Evolutionary conservation across 2,113 vertebrate genomes (phyloP), one percentile per base, ranked within the genome.

Genomic region (Elanus axillaris): DNA sequence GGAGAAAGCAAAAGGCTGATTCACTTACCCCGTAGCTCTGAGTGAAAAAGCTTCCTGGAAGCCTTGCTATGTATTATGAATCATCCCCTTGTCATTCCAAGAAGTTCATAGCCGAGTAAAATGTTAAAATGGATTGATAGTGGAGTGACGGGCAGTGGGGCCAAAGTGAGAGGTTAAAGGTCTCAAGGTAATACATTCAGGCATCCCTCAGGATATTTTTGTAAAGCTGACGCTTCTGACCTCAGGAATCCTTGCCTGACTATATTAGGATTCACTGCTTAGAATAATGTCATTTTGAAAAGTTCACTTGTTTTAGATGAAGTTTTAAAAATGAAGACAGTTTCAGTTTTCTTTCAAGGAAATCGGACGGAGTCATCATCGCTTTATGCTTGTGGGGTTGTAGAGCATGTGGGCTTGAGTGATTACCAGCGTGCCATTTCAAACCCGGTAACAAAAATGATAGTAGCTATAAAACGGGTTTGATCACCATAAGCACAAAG

Each of bases 1-100:
- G 27, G 82, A 98, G 95, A 98, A 98, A 97, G 98, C 95, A 96
- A 97, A 97, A 98, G 97, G 95, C 98, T 98, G 97, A 98, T 97
- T 98, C 97, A 97, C 96, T 98, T 97, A 97, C 96, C 96, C 97
- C 92, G 94, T 73, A 97, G 96, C 94, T 98, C 96, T 96, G 95
- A 97, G 96, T 93, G 89, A 94, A 98, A 98, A 97, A 95, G 97
- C 95, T 97, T 98, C 97, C 96, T 96, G 90, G 97, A 96, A 98
- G 93, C 93, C 77, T 95, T 96, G 90, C 97, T 97, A 31, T 97
- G 85, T 97, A 97, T 97, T 98, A 97, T 98, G 96, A 98, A 98
- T 98, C 97, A 96, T 89, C 78, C 82, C 97, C 95, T 94, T 98
- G 97, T 98, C 97, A 98, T 96, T 97, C 91, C 91, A 95, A 97